A percentile compares a stretch with the other conserved stretches of the same genome.
Evolutionary conservation across 2,888 invertebrate species (phyloP).

Genomic region (Cabera pusaria): DNA sequence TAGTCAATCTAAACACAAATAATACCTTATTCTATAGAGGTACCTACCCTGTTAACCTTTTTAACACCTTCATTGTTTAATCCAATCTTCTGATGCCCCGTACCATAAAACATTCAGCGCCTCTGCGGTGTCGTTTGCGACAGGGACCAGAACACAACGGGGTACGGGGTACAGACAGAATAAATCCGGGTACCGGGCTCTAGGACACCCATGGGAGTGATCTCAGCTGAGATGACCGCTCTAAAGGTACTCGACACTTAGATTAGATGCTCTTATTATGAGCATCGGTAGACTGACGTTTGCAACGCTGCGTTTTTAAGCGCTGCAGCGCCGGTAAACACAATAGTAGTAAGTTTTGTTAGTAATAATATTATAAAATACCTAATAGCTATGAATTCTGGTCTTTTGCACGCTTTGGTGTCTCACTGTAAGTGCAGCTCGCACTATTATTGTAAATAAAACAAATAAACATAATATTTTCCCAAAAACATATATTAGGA

Average conservation of each 20-base stretch:
- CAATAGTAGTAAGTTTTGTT: too few species aligned
- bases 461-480: too few species aligned
- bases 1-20: too few species aligned
- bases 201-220: conserved; percentile 76
- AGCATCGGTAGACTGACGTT: conserved; percentile 44
- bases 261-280: conserved; percentile 67
- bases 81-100: conserved; percentile 58
- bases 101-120: conserved; percentile 64
- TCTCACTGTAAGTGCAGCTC: too few species aligned
- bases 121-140: conserved; percentile 67
- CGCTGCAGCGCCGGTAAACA: too few species aligned
- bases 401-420: too few species aligned
- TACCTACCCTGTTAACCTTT: conserved; percentile 5
- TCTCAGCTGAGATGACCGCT: conserved; percentile 78
- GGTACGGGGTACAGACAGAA: conserved; percentile 60
- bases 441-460: too few species aligned
- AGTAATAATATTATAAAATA: too few species aligned
- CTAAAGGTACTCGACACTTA: conserved; percentile 71
- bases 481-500: too few species aligned
- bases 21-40: too few species aligned
- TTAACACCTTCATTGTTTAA: conserved; percentile 49
- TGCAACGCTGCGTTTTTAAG: conserved; percentile 33
- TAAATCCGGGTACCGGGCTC: conserved; percentile 72
- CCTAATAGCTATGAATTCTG: too few species aligned
- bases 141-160: conserved; percentile 3